These are phyloP conservation scores for Phanerotoma sp. DNA, from an alignment of 2,888 invertebrate genomes.

Conservation along the genomic window DNA sequence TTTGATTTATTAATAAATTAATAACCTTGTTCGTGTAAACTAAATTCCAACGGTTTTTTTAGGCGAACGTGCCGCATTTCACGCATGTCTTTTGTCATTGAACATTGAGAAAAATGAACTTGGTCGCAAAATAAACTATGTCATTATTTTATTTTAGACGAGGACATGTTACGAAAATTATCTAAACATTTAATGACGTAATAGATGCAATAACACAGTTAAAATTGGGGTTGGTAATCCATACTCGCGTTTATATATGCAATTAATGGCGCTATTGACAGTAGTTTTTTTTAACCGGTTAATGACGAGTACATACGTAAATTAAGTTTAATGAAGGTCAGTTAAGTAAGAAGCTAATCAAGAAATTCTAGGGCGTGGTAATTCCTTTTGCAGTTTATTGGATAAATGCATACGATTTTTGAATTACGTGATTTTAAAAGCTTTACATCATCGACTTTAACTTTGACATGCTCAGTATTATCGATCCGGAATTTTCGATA, in stretches of 20 bases:
- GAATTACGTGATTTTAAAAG: background rate
- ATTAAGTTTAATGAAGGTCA: too few relatives aligned
- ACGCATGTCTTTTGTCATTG: too few relatives aligned
- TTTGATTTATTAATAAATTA: too few relatives aligned
- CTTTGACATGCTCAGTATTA: slow-evolving; percentile 14
- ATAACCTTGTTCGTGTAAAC: too few relatives aligned
- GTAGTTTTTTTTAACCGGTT: too few relatives aligned
- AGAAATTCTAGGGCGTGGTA: slow-evolving; percentile 4
- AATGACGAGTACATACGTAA: too few relatives aligned
- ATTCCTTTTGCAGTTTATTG: background rate
- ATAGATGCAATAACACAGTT: background rate
- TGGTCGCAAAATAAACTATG: background rate
- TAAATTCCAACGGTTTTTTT: too few relatives aligned
- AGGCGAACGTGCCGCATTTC: too few relatives aligned
- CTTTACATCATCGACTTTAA: background rate
- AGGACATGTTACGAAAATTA: background rate
- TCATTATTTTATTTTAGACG: background rate
- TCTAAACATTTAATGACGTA: background rate
- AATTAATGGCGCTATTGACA: background rate
- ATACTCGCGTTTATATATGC: background rate
- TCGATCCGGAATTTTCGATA: slow-evolving; percentile 14
- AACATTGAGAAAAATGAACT: background rate
- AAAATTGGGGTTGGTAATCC: too few relatives aligned
- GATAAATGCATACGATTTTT: background rate
- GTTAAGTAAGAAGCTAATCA: background rate